Percentiles rank a stretch among this genome's conserved stretches.
phyloP scores from a whole-genome alignment of 2,113 vertebrate genomes.

The Ammodytes marinus region DNA sequence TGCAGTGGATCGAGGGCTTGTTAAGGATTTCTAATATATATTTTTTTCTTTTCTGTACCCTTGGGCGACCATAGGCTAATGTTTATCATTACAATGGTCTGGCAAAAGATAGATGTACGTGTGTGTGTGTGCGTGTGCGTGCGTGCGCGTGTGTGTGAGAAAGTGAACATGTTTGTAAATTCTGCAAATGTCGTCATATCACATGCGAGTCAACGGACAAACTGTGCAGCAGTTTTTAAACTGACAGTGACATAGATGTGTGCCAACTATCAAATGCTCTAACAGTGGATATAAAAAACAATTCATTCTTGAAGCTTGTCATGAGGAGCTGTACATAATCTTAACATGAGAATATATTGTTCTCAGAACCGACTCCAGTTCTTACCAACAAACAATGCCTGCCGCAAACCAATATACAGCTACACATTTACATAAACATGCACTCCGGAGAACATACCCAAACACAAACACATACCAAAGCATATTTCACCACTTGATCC shows the following conservation, averaged over 20 bases:
- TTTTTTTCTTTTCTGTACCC: not conserved
- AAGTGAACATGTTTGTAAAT: slow-evolving; percentile 23
- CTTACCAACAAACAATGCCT: not conserved
- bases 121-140: not conserved
- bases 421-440: not conserved
- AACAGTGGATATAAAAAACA: not conserved
- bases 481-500: not conserved
- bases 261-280: slow-evolving; percentile 11
- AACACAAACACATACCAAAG: not conserved
- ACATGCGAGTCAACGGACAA: slow-evolving; percentile 14
- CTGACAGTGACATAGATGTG: slow-evolving; percentile 44
- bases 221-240: slow-evolving; percentile 9
- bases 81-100: not conserved
- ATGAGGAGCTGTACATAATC: not conserved
- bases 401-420: not conserved
- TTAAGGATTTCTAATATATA: not conserved
- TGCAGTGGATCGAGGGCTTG: not conserved
- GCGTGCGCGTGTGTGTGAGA: not conserved
- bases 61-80: not conserved
- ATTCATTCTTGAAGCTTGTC: not conserved
- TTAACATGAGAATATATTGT: not conserved
- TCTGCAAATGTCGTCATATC: slow-evolving; percentile 37
- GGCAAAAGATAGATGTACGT: not conserved
- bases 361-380: not conserved
- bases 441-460: not conserved